These are phyloP conservation scores for Centropyge bicolor DNA, from an alignment of 2,797 vertebrate genomes.

Conservation along the genomic window DNA sequence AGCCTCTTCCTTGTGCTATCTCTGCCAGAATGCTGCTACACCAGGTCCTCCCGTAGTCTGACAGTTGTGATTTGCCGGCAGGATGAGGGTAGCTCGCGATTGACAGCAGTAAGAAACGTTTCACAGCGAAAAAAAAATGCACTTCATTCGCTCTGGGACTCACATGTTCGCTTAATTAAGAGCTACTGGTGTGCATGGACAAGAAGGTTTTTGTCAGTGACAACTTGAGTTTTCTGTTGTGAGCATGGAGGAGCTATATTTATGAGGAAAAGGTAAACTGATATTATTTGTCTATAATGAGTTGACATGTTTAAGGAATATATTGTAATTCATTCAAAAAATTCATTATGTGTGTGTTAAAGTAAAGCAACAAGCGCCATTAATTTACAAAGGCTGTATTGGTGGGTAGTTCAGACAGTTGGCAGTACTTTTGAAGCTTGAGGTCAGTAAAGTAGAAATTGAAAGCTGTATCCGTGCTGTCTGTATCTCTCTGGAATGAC, in stretches of 20 bases:
- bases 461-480: conserved; percentile 32
- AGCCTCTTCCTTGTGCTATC: conserved; percentile 39
- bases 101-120: conserved; percentile 39
- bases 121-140: conserved; percentile 44
- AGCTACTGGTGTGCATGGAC: neutral
- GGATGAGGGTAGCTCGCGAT: conserved; percentile 19
- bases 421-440: conserved; percentile 45
- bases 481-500: conserved; percentile 78
- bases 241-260: conserved; percentile 10
- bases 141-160: conserved; percentile 14
- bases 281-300: conserved; percentile 7
- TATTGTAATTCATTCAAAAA: neutral
- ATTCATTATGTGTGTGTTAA: conserved; percentile 15
- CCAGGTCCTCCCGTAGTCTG: conserved; percentile 42
- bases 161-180: conserved; percentile 9
- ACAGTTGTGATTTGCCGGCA: conserved; percentile 44
- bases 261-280: conserved; percentile 9
- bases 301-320: conserved; percentile 7
- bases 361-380: conserved; percentile 10
- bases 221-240: conserved; percentile 21
- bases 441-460: conserved; percentile 50
- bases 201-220: conserved; percentile 19
- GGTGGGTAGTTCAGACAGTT: conserved; percentile 37
- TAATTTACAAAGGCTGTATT: conserved; percentile 24
- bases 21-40: conserved; percentile 31